Evolutionary conservation across 2,888 invertebrate genomes (phyloP), one percentile per base, ranked within the genome.

Genomic region (Metallyticus violacea): DNA sequence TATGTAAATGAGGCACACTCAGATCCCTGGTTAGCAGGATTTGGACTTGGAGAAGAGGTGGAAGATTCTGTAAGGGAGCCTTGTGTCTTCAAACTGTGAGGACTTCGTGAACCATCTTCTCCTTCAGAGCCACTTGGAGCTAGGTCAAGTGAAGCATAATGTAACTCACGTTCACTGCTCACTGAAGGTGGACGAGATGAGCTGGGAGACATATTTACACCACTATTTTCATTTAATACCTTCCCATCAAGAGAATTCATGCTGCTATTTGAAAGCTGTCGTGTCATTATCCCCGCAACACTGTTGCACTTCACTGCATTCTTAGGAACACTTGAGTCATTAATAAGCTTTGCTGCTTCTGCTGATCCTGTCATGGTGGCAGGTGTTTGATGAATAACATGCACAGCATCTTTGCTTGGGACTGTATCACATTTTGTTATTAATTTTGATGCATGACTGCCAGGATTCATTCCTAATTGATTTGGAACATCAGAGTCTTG

Each of bases 61-160:
- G 90, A 83, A 88, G 89, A 85, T 88, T 89, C 89, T 78, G 89
- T 87, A 87, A 88, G 88, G 40, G 89, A 89, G n/a, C 86, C 87
- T 85, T 90, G 89, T 79, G 89, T 87, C 86, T 88, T 88, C 81
- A 89, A 81, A 25, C 88, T 88, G 83, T 89, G 88, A 7, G 89
- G 89, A 30, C 89, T 87, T n/a, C 85, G 86, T 26, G 88, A 88
- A 15, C 89, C 89, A n/a, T 90, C 90, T 40, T 90, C 89, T n/a
- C 88, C 88, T 85, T 89, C 89, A 80, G 89, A 88, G 86, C 90
- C 90, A 28, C 91, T 90, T 88, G 92, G 91, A 26, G 93, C 92
- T 88, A 95, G 91, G 91, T 95, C 95, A 88, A 95, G 92, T 89
- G 94, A 95, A 80, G 95, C 95, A 90, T 95, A 95, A 90, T 95